Evolutionary conservation across 2,113 vertebrate species (phyloP).

Genomic region (Chaetura pelagica): DNA sequence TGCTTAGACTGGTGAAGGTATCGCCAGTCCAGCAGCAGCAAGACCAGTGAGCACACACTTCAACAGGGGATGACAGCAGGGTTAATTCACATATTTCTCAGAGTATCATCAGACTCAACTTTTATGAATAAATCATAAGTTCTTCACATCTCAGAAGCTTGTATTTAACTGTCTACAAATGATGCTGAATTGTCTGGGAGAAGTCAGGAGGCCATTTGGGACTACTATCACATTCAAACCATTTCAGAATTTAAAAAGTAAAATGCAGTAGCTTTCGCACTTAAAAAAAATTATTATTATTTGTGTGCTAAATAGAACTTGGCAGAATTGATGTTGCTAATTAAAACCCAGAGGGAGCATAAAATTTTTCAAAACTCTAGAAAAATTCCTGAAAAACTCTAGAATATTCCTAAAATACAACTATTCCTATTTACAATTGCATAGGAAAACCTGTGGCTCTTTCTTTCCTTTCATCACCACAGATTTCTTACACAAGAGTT

Average conservation of each 20-base stretch:
- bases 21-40: not conserved
- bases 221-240: not conserved
- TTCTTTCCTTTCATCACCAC: not conserved
- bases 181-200: not conserved
- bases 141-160: not conserved
- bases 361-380: not conserved
- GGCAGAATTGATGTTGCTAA: not conserved
- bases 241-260: not conserved
- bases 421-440: not conserved
- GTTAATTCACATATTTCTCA: not conserved
- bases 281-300: not conserved
- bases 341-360: not conserved
- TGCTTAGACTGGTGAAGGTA: not conserved
- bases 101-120: not conserved
- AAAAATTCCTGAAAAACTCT: not conserved
- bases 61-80: not conserved
- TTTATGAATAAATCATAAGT: not conserved
- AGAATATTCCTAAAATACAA: too few relatives aligned
- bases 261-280: not conserved
- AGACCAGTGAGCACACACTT: not conserved
- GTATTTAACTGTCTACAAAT: not conserved
- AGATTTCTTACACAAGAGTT: not conserved
- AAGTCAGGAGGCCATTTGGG: not conserved
- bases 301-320: not conserved
- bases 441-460: not conserved